Evolutionary conservation across 1,140 invertebrate species (phyloP).

Genomic region (Caenorhabditis briggsae): DNA sequence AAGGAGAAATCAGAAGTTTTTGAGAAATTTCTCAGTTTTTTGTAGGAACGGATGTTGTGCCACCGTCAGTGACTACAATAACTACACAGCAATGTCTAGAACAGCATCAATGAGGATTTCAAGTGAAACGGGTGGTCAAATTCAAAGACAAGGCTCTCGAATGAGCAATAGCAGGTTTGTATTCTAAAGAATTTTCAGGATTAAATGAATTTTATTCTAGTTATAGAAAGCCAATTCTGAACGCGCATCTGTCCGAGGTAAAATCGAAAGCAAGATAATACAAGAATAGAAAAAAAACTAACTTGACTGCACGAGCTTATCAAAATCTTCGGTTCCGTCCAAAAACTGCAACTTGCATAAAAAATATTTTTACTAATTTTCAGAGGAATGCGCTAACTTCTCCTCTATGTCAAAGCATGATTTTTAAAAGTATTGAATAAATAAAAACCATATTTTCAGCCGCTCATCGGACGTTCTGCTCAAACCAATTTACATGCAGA

Average conservation of each 20-base stretch:
- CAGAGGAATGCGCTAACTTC: conserved; percentile 47
- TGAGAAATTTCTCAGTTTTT: too few relatives aligned
- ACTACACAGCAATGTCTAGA: conserved; percentile 62
- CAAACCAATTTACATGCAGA: conserved; percentile 63
- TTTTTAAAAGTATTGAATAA: conserved; percentile 1
- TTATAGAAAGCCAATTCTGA: conserved; percentile 39
- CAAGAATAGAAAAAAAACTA: not conserved
- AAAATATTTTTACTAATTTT: not conserved
- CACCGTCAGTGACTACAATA: conserved; percentile 58
- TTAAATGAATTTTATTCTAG: not conserved
- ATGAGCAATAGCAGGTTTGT: conserved; percentile 49
- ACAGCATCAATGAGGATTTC: conserved; percentile 62
- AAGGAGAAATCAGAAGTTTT: conserved; percentile 28
- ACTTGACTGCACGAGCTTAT: conserved; percentile 48
- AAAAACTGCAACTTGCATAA: conserved; percentile 10
- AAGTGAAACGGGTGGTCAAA: conserved; percentile 38
- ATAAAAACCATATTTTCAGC: not conserved
- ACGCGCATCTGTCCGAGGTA: conserved; percentile 33
- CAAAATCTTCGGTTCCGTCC: not conserved
- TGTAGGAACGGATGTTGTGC: conserved; percentile 64
- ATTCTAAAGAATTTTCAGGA: not conserved
- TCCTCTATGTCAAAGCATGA: conserved; percentile 40
- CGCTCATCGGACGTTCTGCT: conserved; percentile 61
- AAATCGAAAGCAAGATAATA: not conserved
- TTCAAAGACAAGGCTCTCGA: conserved; percentile 9